Base-by-base conservation (phyloP, 2,797 vertebrate species). In the Phoeniculus purpureus region DNA sequence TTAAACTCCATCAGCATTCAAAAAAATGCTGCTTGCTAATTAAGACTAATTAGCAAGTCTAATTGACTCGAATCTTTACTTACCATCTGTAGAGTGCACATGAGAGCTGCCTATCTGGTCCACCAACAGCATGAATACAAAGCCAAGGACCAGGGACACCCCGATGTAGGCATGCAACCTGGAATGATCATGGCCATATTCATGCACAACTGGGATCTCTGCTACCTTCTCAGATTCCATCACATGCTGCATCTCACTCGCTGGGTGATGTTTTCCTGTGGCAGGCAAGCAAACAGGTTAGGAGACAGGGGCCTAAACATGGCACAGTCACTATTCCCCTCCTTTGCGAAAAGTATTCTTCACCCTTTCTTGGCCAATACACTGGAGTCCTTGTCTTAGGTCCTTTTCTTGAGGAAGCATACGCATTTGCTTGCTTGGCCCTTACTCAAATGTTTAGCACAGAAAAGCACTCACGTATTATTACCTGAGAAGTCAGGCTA, bases 41-140 rank as follows among this genome's bases (percentile, higher is more conserved):
- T 48, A 81, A 74, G 26, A 55, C 13, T 65, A 76, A 73, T 37
- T n/a, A 81, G 27, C 26, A 62, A 81, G 61, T 23, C 15, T 51
- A 74, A 76, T 10, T 27, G 40, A 79, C 26, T 10, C 4, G 43
- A 59, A 32, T 48, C 54, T 85, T 19, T 86, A 96, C 98, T 95
- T 90, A 99, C 99, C 99, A 25, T 99, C 99, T 81, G 97, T 78
- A 96, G 97, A 97, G 96, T 99, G 99, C 75, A 99, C 96, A 15
- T 99, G 99, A 73, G 99, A 98, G 71, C 98, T 99, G 90, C 99
- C 99, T 60, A 99, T 99, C 97, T 99, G 99, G 96, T 99, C 99
- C 85, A 99, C 99, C 68, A 99, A 94, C 20, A 99, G 98, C 99
- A 99, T 99, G 91, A 99, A 99, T 90, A 99, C 99, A 40, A 99